A percentile compares a stretch with the other conserved stretches of the same genome.
phyloP scores from a whole-genome alignment of 2,888 invertebrate species.

The Lasioglossum calceatum region DNA sequence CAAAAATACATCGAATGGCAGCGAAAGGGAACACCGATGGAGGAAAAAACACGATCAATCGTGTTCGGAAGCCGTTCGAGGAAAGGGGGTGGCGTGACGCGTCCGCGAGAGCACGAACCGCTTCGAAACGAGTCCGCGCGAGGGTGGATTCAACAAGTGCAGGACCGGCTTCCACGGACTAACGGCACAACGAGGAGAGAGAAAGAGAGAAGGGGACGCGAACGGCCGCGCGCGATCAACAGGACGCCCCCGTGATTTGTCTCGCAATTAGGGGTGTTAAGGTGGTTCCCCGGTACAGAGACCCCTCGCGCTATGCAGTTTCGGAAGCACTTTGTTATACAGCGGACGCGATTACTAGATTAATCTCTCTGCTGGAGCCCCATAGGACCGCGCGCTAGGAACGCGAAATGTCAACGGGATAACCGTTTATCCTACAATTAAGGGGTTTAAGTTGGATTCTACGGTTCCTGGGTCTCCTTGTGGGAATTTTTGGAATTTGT shows the following conservation, averaged over 20 bases:
- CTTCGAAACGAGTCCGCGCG: constrained; percentile 21
- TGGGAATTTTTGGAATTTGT: not conserved
- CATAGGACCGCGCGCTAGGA: not conserved
- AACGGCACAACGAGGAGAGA: constrained; percentile 3
- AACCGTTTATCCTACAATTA: not conserved
- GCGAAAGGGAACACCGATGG: not conserved
- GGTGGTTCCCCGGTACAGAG: not conserved
- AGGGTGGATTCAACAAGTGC: constrained; percentile 62
- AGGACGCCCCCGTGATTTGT: constrained; percentile 6
- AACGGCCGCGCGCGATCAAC: constrained; percentile 11
- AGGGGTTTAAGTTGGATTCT: not conserved
- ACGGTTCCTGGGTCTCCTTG: not conserved
- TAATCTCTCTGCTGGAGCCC: not conserved
- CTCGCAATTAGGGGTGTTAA: not conserved
- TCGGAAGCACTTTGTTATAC: not conserved
- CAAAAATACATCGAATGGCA: not conserved
- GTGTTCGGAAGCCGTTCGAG: constrained; percentile 2
- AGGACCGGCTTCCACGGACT: constrained; percentile 32
- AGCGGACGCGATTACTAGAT: not conserved
- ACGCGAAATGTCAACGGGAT: not conserved
- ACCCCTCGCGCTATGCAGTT: not conserved
- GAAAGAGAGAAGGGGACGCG: not conserved
- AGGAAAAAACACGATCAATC: constrained; percentile 12
- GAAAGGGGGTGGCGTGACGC: constrained; percentile 24
- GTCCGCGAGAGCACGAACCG: constrained; percentile 23